Evolutionary conservation across 2,797 vertebrate species (phyloP), one percentile per base, ranked within the genome.

Genomic region (Acomys russatus): DNA sequence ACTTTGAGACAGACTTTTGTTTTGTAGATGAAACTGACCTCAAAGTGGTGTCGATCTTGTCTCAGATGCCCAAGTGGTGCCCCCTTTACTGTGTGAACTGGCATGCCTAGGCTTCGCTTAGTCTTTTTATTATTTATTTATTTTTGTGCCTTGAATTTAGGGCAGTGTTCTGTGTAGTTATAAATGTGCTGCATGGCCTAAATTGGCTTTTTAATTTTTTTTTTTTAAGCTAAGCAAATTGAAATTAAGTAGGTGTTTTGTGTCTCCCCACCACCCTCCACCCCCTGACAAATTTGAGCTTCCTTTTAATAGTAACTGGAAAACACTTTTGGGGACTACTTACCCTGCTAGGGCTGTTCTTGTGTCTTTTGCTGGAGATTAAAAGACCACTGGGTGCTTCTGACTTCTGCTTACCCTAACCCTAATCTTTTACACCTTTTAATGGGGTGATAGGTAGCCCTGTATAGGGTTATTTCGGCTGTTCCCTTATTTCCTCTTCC

Each of bases 141-240:
- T 91, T 88, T 94, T 92, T 54, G 66, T 92, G 79, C 85, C 76
- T 96, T 92, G 94, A 96, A 98, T 98, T 97, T 95, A 95, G 97
- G 96, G 64, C 96, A 97, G 59, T 92, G 78, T 91, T 96, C 90
- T 85, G 61, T 79, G 30, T 38, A 86, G 94, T 95, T 97, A 96
- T 97, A 96, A 94, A 96, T 87, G 44, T 44, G 82, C 88, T 71
- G 1, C 51, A 14, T 95, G 97, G 61, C 97, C 97, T 97, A 92
- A 97, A 96, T 97, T 97, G 85, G 56, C 18, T 56, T 85, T 94
- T 88, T 87, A 80, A n/a, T 89, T 93, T 82, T 68, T 89, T 93
- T 82, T 68, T 56, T 88, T 89, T 7, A 74, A 59, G n/a, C 38
- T 33, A 78, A 88, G 78, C 73, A 96, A 95, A 95, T 95, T 93